Base-by-base conservation (phyloP, 2,113 vertebrate species). In the Canis aureus region DNA sequence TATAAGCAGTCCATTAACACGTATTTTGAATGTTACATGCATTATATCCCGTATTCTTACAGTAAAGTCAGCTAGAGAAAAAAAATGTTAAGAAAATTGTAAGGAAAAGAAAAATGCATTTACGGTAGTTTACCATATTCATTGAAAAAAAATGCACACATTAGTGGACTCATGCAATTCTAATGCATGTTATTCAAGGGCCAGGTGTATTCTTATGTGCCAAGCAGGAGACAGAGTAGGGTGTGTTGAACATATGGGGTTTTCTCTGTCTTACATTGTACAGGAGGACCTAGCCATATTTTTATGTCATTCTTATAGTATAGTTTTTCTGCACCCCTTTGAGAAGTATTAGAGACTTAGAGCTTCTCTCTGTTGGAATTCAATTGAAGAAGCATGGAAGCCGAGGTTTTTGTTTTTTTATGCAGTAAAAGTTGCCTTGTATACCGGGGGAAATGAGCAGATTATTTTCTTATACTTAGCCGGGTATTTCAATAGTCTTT, bases 401-500 rank as follows among this genome's bases (percentile, higher is more conserved):
- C 71, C 17, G 35, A 88, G 60, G 32, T 73, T 95, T 95, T 92
- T 25, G 43, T 43, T 92, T 89, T 95, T 90, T 71, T 64, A 32
- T 43, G 71, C 55, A 11, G 71, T 85, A n/a, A 69, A 94, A 88
- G 51, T 96, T 96, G 85, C 59, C 35, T 67, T 84, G 62, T 78
- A 12, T 93, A 27, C 51, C 29, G 20, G 49, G 80, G 71, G 60
- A 95, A 95, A 73, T 8, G 55, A 82, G 23, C 71, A 55, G 83
- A 95, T 95, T 85, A 88, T 97, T 91, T 97, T 92, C 92, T 96
- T 93, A 94, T 74, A 86, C 53, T 94, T 94, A 92, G 57, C 80
- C 62, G 73, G 80, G 32, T 97, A 93, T 96, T 97, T 94, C 89
- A 97, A 83, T 49, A 93, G 71, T 89, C 66, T 97, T 94, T 94